Evolutionary conservation across 2,888 invertebrate species (phyloP).

Genomic region (Cryptocephalus moraei): DNA sequence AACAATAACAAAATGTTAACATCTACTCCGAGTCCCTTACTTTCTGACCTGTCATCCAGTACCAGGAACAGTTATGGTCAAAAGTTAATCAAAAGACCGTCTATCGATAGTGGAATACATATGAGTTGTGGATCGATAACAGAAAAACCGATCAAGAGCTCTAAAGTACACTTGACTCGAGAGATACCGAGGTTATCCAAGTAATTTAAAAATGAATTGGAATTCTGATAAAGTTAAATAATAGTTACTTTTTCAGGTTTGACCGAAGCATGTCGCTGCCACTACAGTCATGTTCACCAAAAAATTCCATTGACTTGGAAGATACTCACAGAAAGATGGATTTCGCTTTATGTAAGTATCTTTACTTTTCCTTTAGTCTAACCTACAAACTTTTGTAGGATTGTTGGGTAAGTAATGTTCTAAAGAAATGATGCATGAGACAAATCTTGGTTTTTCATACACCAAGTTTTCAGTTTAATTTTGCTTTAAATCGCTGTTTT

Average conservation of each 20-base stretch:
- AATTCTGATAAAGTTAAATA: no score
- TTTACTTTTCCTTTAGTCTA: conserved; percentile 11
- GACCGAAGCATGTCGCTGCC: conserved; percentile 64
- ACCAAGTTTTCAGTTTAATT: conserved; percentile 15
- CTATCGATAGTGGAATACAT: conserved; percentile 71
- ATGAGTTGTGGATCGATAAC: conserved; percentile 41
- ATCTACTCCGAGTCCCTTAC: conserved; percentile 31
- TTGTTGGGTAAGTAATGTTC: conserved; percentile 17
- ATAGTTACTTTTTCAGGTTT: conserved; percentile 39
- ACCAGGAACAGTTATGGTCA: conserved; percentile 28
- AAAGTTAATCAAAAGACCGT: conserved; percentile 58
- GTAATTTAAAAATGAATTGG: conserved; percentile 21
- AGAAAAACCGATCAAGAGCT: conserved; percentile 29
- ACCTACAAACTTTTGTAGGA: conserved; percentile 9
- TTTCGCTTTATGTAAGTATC: conserved; percentile 70
- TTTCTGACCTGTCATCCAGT: conserved; percentile 30
- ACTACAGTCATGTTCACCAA: conserved; percentile 41
- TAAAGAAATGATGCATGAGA: conserved; percentile 14
- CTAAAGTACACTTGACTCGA: conserved; percentile 22
- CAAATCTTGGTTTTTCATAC: conserved; percentile 12
- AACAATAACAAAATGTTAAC: conserved; percentile 29
- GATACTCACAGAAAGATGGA: conserved; percentile 61
- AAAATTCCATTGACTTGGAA: conserved; percentile 42
- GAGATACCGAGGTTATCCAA: conserved; percentile 39
- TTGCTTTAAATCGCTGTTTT: conserved; percentile 16